A percentile compares a stretch with the other conserved stretches of the same genome.
Conservation (phyloP, 2,113 vertebrate genomes). For the Paramisgurnus dabryanus region DNA sequence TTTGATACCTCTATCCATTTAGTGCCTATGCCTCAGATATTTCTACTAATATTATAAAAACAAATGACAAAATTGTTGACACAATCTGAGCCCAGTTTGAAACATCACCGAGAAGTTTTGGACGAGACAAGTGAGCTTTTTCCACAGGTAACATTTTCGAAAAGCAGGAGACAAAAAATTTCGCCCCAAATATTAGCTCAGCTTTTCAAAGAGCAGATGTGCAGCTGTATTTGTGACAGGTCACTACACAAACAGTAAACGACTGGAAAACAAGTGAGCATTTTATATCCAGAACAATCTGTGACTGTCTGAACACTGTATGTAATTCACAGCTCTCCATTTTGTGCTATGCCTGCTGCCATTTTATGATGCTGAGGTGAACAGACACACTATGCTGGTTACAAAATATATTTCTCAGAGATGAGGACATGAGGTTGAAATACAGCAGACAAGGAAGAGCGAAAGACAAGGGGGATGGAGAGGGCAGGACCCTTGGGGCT, state of each 20-base stretch:
- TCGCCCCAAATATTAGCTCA: not conserved
- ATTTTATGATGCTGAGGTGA: constrained; percentile 39
- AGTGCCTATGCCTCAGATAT: no score
- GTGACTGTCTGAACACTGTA: not conserved
- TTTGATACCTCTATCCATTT: no score
- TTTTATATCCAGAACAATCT: not conserved
- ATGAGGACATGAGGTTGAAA: constrained; percentile 5
- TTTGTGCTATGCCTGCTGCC: constrained; percentile 36
- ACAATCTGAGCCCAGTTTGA: no score
- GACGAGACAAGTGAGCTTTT: no score
- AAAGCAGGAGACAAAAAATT: not conserved
- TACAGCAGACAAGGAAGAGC: constrained; percentile 20
- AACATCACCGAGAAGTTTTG: no score
- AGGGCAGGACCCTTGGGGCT: constrained; percentile 17
- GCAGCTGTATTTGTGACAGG: not conserved
- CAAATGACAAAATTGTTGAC: no score
- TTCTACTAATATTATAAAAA: no score
- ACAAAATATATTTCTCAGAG: constrained; percentile 4
- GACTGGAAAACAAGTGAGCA: not conserved
- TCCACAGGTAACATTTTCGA: no score
- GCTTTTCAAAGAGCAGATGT: not conserved
- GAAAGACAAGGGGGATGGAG: constrained; percentile 6
- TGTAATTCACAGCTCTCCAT: constrained; percentile 27
- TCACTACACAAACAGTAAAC: not conserved
- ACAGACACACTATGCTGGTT: constrained; percentile 10